These are phyloP conservation scores for Endotricha flammealis DNA, from an alignment of 2,888 invertebrate species.

Conservation along the genomic window DNA sequence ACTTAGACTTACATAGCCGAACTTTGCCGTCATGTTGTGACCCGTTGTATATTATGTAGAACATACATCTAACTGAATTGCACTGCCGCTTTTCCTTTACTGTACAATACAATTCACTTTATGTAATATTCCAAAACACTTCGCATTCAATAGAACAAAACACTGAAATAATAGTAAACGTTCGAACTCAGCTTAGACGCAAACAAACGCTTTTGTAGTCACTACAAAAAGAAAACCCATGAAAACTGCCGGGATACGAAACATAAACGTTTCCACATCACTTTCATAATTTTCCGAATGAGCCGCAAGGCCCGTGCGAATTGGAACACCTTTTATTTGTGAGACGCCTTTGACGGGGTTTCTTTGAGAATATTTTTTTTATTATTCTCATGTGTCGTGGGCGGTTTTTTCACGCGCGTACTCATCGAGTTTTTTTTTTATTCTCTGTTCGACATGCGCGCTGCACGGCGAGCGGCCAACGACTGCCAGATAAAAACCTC, in stretches of 20 bases:
- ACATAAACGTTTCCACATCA: slow-evolving; percentile 64
- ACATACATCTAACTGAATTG: slow-evolving; percentile 76
- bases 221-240: slow-evolving; percentile 51
- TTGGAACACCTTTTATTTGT: slow-evolving; percentile 51
- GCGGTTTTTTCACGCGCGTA: slow-evolving; percentile 60
- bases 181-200: slow-evolving; percentile 45
- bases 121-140: slow-evolving; percentile 70
- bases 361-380: slow-evolving; percentile 48
- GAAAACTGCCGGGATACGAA: slow-evolving; percentile 54
- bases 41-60: slow-evolving; percentile 76
- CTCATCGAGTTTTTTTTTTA: slow-evolving; percentile 51
- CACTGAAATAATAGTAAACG: slow-evolving; percentile 61
- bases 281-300: slow-evolving; percentile 70
- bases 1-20: slow-evolving; percentile 72
- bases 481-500: slow-evolving; percentile 77
- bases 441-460: slow-evolving; percentile 60
- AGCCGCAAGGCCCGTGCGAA: slow-evolving; percentile 38
- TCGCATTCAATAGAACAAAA: slow-evolving; percentile 64
- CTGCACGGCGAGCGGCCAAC: slow-evolving; percentile 64
- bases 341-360: slow-evolving; percentile 47
- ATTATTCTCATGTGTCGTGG: slow-evolving; percentile 43
- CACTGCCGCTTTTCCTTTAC: slow-evolving; percentile 66
- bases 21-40: slow-evolving; percentile 80
- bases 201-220: slow-evolving; percentile 74
- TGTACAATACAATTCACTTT: slow-evolving; percentile 72